Evolutionary conservation across 2,888 invertebrate genomes (phyloP), one percentile per base, ranked within the genome.

Genomic region (Plagodis dolabraria): DNA sequence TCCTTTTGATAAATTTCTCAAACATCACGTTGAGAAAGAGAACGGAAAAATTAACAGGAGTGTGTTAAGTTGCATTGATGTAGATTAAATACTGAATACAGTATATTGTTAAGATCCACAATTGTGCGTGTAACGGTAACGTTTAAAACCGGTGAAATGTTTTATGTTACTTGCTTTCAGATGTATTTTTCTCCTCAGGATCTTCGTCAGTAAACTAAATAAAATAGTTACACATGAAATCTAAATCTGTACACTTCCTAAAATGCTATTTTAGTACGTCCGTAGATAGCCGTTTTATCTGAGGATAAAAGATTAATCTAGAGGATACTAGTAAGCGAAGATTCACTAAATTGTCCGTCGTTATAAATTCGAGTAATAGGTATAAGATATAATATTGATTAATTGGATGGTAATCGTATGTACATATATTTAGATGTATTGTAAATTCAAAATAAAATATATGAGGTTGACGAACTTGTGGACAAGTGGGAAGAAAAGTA

Each of bases 391-490:
- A 61, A 75, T 80, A 80, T 81, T 83, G 80, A 87, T 86, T 85
- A 86, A 84, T 85, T 83, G 80, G 67, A 85, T 82, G 81, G 72
- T 87, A 87, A 87, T 89, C 76, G 75, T 83, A 87, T 87, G 86
- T 84, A 86, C 82, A 87, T 87, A 87, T 87, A 86, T 83, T 87
- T 80, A 85, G 80, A 75, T 79, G 82, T 82, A 88, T 87, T 88
- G 83, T 86, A 84, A 83, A 87, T 85, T 82, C 72, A 76, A 80
- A 79, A 73, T 75, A 77, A 80, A 85, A 86, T 85, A 85, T 83
- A 87, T 82, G 82, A 79, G 85, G 81, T 83, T 79, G 71, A 70
- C 72, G 85, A 87, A 83, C 87, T 80, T 72, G 64, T 67, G 76
- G 74, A 75, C 76, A 85, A 87, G 85, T 87, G 85, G 86, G 86